Evolutionary conservation across 2,888 invertebrate species (phyloP).

Genomic region (Hoplodrina ambigua): DNA sequence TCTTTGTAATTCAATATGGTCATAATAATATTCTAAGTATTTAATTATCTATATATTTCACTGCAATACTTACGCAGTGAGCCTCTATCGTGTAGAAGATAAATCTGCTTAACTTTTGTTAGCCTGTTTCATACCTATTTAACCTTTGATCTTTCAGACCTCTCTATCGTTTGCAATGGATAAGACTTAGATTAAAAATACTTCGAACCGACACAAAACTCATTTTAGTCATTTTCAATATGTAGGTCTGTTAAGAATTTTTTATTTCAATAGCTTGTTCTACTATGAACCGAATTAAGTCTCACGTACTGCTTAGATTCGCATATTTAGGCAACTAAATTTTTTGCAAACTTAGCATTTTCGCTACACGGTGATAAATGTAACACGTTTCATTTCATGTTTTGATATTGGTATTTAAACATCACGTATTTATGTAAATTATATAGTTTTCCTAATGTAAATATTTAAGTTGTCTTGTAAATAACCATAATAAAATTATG

Average conservation of each 20-base stretch:
- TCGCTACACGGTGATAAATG: constrained; percentile 11
- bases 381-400: constrained; percentile 17
- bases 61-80: too few species aligned
- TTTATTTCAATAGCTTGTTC: constrained; percentile 35
- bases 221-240: not conserved
- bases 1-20: too few species aligned
- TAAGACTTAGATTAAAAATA: too few species aligned
- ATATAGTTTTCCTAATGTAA: not conserved
- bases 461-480: not conserved
- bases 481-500: not conserved
- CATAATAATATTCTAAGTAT: too few species aligned
- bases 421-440: not conserved
- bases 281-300: constrained; percentile 4
- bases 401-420: not conserved
- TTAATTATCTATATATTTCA: too few species aligned
- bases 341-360: constrained; percentile 7
- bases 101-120: too few species aligned
- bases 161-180: too few species aligned
- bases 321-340: not conserved
- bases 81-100: too few species aligned
- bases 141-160: too few species aligned
- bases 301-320: constrained; percentile 46
- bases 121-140: too few species aligned
- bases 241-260: constrained; percentile 24
- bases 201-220: too few species aligned